Evolutionary conservation across 2,113 vertebrate species (phyloP).

Genomic region (Rafetus swinhoei): DNA sequence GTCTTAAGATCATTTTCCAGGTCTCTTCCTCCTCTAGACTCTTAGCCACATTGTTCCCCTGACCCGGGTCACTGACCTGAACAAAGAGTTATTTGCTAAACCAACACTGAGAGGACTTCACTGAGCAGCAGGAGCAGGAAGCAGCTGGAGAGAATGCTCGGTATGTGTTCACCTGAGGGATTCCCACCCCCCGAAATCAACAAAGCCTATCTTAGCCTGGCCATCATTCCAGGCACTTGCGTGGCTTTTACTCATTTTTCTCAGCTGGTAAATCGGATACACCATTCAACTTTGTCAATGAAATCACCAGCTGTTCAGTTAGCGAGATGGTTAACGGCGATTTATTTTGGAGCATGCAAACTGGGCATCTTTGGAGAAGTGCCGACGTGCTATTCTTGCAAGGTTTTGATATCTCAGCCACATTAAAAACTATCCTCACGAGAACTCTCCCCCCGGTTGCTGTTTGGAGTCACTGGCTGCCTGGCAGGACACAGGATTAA

Average conservation of each 20-base stretch:
- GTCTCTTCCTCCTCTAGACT: neutral
- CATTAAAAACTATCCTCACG: neutral
- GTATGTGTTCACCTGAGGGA: slow-evolving; percentile 1
- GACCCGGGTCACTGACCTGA: neutral
- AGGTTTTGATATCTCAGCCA: neutral
- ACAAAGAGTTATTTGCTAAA: neutral
- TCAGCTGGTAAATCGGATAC: neutral
- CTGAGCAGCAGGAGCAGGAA: neutral
- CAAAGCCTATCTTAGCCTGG: neutral
- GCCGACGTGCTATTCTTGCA: neutral
- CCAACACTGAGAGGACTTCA: neutral
- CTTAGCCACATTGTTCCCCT: neutral
- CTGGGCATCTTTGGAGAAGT: neutral
- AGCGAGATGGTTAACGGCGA: fast-evolving
- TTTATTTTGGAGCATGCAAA: fast-evolving
- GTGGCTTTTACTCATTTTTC: fast-evolving
- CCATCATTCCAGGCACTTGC: neutral
- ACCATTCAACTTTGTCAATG: fast-evolving
- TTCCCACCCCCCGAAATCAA: neutral
- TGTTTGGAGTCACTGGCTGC: neutral
- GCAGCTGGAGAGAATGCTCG: neutral
- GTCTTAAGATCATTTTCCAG: neutral
- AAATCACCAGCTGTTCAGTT: neutral
- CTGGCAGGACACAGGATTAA: neutral
- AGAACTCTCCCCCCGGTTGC: neutral